Evolutionary conservation across 1,140 invertebrate genomes (phyloP).

Genomic region (Paraescarpia echinospica): DNA sequence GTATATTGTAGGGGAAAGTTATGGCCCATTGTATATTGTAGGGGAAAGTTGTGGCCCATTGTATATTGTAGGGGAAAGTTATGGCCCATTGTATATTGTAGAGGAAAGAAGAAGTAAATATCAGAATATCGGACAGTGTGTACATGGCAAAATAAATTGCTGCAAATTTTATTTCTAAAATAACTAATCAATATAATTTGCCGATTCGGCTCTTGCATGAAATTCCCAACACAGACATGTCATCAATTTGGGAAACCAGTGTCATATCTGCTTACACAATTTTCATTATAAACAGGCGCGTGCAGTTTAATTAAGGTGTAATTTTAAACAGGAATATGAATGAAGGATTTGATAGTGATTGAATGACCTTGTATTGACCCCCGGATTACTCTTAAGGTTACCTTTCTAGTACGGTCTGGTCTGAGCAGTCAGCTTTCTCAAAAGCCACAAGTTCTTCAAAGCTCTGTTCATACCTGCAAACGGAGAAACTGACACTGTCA

Average conservation of each 20-base stretch:
- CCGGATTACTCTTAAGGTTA: not conserved
- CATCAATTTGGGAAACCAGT: not conserved
- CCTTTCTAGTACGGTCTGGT: not conserved
- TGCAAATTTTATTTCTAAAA: too few species aligned
- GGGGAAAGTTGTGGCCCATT: too few species aligned
- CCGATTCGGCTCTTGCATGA: too few species aligned
- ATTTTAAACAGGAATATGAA: not conserved
- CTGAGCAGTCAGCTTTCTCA: slow-evolving; percentile 61
- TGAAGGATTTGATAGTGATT: not conserved
- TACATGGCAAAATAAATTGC: too few species aligned
- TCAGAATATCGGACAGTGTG: too few species aligned
- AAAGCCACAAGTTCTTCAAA: slow-evolving; percentile 92
- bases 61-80: too few species aligned
- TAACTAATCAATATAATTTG: too few species aligned
- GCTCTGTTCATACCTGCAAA: slow-evolving; percentile 81
- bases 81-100: too few species aligned
- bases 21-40: too few species aligned
- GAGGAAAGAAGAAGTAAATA: too few species aligned
- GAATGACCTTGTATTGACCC: not conserved
- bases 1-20: too few species aligned
- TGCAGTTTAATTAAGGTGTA: not conserved
- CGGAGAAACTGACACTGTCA: not conserved
- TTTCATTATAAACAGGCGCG: not conserved
- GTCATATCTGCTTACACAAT: not conserved
- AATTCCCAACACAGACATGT: too few species aligned